Evolutionary conservation across 2,888 invertebrate genomes (phyloP).

Genomic region (Sinelater perroti): DNA sequence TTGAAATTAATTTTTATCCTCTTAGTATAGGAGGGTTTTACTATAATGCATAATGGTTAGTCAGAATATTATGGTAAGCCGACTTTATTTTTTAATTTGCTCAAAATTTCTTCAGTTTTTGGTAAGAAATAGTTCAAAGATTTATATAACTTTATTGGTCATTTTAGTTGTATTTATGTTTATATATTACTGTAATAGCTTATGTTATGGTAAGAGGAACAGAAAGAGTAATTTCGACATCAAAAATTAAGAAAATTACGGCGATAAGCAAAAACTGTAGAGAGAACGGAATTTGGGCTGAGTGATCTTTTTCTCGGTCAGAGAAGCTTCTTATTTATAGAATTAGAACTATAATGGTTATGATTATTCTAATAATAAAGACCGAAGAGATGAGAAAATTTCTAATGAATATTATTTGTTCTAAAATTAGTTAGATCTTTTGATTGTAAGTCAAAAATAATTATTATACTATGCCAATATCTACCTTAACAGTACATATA

Average conservation of each 20-base stretch:
- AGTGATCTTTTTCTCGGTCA: slow-evolving; percentile 71
- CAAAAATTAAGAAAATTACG: slow-evolving; percentile 77
- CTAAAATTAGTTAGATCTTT: slow-evolving; percentile 68
- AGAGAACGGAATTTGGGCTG: slow-evolving; percentile 72
- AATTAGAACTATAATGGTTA: slow-evolving; percentile 64
- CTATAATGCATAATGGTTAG: too few relatives aligned
- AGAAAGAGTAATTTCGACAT: slow-evolving; percentile 74
- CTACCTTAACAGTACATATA: slow-evolving; percentile 77
- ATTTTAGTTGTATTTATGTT: too few relatives aligned
- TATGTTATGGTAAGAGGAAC: slow-evolving; percentile 71
- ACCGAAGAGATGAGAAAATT: slow-evolving; percentile 1
- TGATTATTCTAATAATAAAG: slow-evolving; percentile 56
- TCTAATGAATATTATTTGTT: slow-evolving; percentile 67
- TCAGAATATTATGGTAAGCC: too few relatives aligned
- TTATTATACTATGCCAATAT: slow-evolving; percentile 74
- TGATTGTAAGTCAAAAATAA: slow-evolving; percentile 79
- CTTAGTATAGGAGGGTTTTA: too few relatives aligned
- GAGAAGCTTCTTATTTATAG: slow-evolving; percentile 66
- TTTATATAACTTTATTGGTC: too few relatives aligned
- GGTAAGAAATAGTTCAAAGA: too few relatives aligned
- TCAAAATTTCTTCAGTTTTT: too few relatives aligned
- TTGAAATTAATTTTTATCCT: too few relatives aligned
- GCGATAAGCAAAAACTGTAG: slow-evolving; percentile 73
- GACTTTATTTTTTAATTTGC: too few relatives aligned
- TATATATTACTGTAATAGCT: too few relatives aligned